Evolutionary conservation across 2,113 vertebrate genomes (phyloP).

Genomic region (Lontra canadensis): DNA sequence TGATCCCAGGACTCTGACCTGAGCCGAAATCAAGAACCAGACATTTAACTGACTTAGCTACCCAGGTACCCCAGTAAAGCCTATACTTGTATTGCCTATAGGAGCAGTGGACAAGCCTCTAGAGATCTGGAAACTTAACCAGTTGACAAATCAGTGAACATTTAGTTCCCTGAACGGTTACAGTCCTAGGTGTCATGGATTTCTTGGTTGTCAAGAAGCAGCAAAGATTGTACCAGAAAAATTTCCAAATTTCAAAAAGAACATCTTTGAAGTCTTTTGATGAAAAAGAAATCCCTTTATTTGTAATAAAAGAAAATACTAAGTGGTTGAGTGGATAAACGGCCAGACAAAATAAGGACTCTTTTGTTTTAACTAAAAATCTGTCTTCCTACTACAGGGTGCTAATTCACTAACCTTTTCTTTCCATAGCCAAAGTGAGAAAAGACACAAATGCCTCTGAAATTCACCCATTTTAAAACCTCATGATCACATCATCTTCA

Average conservation of each 20-base stretch:
- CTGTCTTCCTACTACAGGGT: neutral
- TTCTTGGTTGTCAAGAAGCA: neutral
- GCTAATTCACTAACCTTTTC: neutral
- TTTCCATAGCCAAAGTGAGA: neutral
- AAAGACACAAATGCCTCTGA: neutral
- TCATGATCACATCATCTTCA: neutral
- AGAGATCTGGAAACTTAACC: neutral
- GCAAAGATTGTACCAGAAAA: neutral
- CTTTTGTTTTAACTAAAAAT: neutral
- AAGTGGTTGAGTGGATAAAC: neutral
- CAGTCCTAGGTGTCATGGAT: no score
- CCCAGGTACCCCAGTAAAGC: neutral
- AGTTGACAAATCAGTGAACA: neutral
- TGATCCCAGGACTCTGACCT: neutral
- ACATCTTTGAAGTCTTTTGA: neutral
- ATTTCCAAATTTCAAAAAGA: neutral
- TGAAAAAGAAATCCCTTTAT: neutral
- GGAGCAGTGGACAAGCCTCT: neutral
- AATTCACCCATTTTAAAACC: neutral
- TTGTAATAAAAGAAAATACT: neutral
- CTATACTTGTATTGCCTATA: neutral
- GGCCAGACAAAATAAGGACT: neutral
- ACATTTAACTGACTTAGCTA: neutral
- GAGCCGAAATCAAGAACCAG: neutral
- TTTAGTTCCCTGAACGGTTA: neutral